These are phyloP conservation scores for Scelioninae gen. 1 DNA, from an alignment of 2,888 invertebrate species.

Conservation along the genomic window DNA sequence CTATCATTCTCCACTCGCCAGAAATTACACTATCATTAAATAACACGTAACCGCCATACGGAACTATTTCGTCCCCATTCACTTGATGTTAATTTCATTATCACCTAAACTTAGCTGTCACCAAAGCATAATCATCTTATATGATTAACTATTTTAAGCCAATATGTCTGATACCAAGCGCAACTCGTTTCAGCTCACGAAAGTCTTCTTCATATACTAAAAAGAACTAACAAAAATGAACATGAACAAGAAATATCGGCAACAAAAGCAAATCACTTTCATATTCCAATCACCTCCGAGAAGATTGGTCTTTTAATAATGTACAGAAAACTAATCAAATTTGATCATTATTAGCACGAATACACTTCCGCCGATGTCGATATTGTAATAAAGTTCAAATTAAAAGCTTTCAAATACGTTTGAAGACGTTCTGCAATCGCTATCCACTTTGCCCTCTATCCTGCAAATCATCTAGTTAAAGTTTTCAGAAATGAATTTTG, in stretches of 20 bases:
- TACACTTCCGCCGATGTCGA: conserved; percentile 20
- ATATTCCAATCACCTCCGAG: neutral
- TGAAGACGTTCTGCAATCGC: conserved; percentile 19
- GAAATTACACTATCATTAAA: conserved; percentile 25
- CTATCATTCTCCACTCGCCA: conserved; percentile 7
- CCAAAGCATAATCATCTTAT: conserved; percentile 39
- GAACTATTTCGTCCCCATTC: conserved; percentile 33
- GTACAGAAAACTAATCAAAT: conserved; percentile 37
- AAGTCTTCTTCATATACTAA: conserved; percentile 8
- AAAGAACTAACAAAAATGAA: conserved; percentile 18
- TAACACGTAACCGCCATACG: conserved; percentile 7
- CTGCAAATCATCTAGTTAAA: conserved; percentile 7
- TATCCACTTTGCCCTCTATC: conserved; percentile 26
- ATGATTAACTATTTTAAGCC: conserved; percentile 41
- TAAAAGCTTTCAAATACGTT: conserved; percentile 18
- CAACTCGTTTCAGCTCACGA: conserved; percentile 30
- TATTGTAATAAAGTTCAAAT: conserved; percentile 30
- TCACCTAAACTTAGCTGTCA: conserved; percentile 33
- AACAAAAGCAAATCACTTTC: conserved; percentile 12
- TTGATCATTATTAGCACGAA: conserved; percentile 34
- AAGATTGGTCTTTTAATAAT: conserved; percentile 33
- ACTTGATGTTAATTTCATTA: conserved; percentile 39
- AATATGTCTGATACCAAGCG: conserved; percentile 31
- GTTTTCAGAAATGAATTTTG: too few relatives aligned
- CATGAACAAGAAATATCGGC: neutral